phyloP scores from a whole-genome alignment of 2,113 vertebrate genomes.

The Talpa occidentalis region DNA sequence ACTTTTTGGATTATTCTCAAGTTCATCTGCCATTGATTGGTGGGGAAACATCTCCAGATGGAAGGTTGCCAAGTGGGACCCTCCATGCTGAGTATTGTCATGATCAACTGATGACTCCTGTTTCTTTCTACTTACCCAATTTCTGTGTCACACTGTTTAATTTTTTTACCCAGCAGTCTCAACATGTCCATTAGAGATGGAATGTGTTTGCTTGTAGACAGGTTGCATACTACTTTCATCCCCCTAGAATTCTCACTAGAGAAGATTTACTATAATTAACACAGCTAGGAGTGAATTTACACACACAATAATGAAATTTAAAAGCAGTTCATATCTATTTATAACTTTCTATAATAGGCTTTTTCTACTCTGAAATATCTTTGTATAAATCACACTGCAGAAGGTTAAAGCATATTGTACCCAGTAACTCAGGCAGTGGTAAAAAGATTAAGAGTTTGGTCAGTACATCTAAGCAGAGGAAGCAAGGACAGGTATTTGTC shows the following conservation, averaged over 20 bases:
- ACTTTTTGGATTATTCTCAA: no score
- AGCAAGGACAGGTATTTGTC: background rate
- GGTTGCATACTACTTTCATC: background rate
- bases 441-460: background rate
- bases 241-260: background rate
- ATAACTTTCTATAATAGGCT: background rate
- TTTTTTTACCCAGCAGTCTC: background rate
- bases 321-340: background rate
- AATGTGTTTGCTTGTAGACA: background rate
- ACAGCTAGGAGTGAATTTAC: background rate
- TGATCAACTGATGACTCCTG: background rate
- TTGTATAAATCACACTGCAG: background rate
- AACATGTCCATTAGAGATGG: background rate
- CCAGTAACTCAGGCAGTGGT: background rate
- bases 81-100: background rate
- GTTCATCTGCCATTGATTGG: no score
- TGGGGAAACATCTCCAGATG: no score
- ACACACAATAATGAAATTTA: background rate
- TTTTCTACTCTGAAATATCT: background rate
- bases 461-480: slow-evolving; percentile 18
- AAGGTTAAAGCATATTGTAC: background rate
- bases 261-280: background rate
- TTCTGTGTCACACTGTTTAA: background rate
- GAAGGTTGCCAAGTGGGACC: no score
- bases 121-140: background rate